These are phyloP conservation scores for Aethina tumida DNA, from an alignment of 1,140 invertebrate genomes.

Conservation along the genomic window DNA sequence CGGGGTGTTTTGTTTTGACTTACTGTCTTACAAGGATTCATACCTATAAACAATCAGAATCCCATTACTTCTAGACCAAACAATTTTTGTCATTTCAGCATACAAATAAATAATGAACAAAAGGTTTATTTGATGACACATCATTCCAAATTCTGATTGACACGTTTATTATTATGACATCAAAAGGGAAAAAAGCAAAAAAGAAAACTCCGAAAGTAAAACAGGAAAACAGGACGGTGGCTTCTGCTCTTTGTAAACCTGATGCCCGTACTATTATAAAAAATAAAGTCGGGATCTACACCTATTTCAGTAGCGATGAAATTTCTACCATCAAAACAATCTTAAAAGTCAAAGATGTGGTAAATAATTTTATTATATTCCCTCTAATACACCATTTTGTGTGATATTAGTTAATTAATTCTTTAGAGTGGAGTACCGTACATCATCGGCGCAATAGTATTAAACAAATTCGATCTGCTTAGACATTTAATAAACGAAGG, in stretches of 20 bases:
- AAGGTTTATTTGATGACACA: too few species aligned
- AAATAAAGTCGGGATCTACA: neutral
- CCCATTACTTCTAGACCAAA: too few species aligned
- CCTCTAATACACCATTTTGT: constrained; percentile 4
- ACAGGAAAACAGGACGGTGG: too few species aligned
- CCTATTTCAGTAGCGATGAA: constrained; percentile 18
- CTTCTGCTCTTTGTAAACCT: neutral
- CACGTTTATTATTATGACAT: too few species aligned
- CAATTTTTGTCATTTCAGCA: too few species aligned
- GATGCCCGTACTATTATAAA: neutral
- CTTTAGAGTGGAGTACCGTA: constrained; percentile 22
- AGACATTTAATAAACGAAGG: constrained; percentile 20
- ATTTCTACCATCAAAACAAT: constrained; percentile 16
- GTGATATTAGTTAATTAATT: constrained; percentile 3
- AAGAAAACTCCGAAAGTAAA: too few species aligned
- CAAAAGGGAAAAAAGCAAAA: too few species aligned
- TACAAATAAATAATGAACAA: too few species aligned
- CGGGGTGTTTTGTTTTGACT: too few species aligned
- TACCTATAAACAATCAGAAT: too few species aligned
- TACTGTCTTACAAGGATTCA: too few species aligned
- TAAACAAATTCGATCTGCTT: constrained; percentile 23
- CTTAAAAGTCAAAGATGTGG: constrained; percentile 25
- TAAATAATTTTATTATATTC: constrained; percentile 7
- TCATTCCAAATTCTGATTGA: too few species aligned
- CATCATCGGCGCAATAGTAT: constrained; percentile 20